These are phyloP conservation scores for Habrosyne pyritoides DNA, from an alignment of 2,888 invertebrate genomes.

Conservation along the genomic window DNA sequence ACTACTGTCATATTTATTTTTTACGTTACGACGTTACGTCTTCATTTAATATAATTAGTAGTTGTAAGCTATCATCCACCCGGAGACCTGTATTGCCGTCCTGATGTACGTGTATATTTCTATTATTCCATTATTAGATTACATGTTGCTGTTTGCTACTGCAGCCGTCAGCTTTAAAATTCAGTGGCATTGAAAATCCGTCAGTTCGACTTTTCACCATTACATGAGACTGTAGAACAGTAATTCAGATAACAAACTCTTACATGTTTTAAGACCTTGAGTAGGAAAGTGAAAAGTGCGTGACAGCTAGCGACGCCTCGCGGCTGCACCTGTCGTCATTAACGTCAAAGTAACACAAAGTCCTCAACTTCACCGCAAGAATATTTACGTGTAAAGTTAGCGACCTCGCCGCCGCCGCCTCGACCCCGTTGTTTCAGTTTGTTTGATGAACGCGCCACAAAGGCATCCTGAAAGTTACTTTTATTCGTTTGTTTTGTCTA, in stretches of 20 bases:
- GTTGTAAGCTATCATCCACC: no score
- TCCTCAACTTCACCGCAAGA: neutral
- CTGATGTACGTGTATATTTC: no score
- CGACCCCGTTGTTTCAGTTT: neutral
- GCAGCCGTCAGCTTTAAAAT: no score
- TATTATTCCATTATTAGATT: no score
- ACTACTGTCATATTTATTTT: no score
- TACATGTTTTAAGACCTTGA: neutral
- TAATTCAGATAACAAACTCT: neutral
- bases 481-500: neutral
- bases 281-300: neutral
- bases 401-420: neutral
- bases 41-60: no score
- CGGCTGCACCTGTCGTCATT: neutral
- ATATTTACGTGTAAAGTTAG: neutral
- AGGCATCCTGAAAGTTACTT: neutral
- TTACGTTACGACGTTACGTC: no score
- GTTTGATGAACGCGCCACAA: neutral
- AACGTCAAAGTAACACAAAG: neutral
- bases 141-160: no score
- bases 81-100: no score
- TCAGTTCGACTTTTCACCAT: no score
- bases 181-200: no score
- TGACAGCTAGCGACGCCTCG: neutral
- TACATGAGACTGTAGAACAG: no score